phyloP scores from a whole-genome alignment of 2,797 vertebrate species.

The Brachyalestes nurse region DNA sequence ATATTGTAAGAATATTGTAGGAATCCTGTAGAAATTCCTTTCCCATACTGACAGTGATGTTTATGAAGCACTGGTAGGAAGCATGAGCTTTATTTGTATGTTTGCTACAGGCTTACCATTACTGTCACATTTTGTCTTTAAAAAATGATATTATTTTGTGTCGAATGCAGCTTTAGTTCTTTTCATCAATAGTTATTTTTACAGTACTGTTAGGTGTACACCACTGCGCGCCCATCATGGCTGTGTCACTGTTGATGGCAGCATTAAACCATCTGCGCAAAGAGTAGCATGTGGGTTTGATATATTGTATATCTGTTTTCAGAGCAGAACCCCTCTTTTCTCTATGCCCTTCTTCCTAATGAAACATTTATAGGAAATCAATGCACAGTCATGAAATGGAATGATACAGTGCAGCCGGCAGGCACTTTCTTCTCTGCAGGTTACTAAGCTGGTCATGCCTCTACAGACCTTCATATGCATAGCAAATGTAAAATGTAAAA shows the following conservation, averaged over 20 bases:
- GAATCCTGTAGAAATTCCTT: no score
- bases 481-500: constrained; percentile 45
- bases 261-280: constrained; percentile 15
- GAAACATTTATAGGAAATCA: constrained; percentile 58
- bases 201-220: neutral
- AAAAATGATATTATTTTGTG: no score
- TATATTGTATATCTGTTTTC: constrained; percentile 47
- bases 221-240: neutral
- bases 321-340: constrained; percentile 32
- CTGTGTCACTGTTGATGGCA: neutral
- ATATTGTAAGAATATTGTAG: no score
- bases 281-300: constrained; percentile 29
- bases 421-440: constrained; percentile 44
- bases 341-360: constrained; percentile 39
- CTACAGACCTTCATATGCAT: constrained; percentile 32
- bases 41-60: no score
- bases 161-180: no score
- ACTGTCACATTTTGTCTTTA: no score
- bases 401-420: constrained; percentile 39
- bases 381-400: constrained; percentile 50
- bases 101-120: no score
- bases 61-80: no score
- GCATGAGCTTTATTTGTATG: no score
- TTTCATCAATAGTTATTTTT: neutral
- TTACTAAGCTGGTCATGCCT: constrained; percentile 48